Base-by-base conservation (phyloP, 2,797 vertebrate genomes). In the Mormyrops boulengeri region DNA sequence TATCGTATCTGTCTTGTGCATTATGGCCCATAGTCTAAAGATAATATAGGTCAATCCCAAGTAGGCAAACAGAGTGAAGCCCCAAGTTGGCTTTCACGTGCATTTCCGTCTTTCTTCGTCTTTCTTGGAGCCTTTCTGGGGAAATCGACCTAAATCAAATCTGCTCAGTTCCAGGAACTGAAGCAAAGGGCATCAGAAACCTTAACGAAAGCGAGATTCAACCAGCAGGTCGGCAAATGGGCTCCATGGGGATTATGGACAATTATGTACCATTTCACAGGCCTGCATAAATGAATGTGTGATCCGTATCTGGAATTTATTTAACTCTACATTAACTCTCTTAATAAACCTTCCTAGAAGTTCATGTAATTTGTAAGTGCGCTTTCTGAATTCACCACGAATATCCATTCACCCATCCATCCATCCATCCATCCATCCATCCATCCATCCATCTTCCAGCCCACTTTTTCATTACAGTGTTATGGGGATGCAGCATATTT, bases 201-300 rank as follows among this genome's bases (percentile, higher is more conserved):
- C 77, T 44, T 44, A 82, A 82, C 38, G 9, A 82, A 82, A 82
- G 17, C 17, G 19, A 41, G 77, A 41, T 82, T 82, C 47, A 82
- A 82, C 77, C 41, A 82, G 17, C 77, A 82, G 41, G 41, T 47
- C 17, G 34, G 41, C 73, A 80, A 80, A 44, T 44, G 73, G 19
- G 38, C 6, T 47, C 77, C 41, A 41, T 80, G 14, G 73, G 34
- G 73, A 44, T 80, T 44, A 44, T 80, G 17, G 73, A 80, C 34
- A 80, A 41, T 44, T n/a, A n/a, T 44, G 73, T 80, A 80, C 73
- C 73, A 44, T 80, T 80, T 80, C 73, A 80, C 38, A 80, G 73
- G 34, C 38, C 73, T 80, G 73, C 73, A n/a, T 80, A 19, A 17
- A 80, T 80, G 17, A 44, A 80, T 80, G 73, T 80, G 14, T 7